Evolutionary conservation across 2,797 vertebrate species (phyloP).

Genomic region (Rhodeus uyekii): DNA sequence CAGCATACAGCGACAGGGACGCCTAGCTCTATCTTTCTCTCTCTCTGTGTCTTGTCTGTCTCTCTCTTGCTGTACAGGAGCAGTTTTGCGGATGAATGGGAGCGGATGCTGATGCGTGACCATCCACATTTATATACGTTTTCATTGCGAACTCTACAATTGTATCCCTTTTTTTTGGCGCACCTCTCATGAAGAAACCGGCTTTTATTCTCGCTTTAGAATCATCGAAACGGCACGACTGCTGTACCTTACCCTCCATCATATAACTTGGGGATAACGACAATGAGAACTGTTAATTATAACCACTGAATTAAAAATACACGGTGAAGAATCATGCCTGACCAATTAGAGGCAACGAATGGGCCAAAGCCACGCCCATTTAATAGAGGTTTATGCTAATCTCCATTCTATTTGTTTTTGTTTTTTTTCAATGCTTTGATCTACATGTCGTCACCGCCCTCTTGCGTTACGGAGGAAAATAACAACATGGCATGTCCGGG

Average conservation of each 20-base stretch:
- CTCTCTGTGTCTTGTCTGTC: too few species aligned
- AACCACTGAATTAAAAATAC: background rate
- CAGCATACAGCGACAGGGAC: slow-evolving; percentile 78
- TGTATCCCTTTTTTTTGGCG: slow-evolving; percentile 46
- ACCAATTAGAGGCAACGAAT: background rate
- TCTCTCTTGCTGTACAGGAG: slow-evolving; percentile 17
- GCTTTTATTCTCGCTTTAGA: slow-evolving; percentile 75
- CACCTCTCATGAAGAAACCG: slow-evolving; percentile 72
- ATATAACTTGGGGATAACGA: background rate
- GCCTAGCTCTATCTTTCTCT: too few species aligned
- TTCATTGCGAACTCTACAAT: slow-evolving; percentile 31
- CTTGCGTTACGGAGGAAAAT: slow-evolving; percentile 17
- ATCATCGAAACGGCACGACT: slow-evolving; percentile 73
- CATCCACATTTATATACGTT: background rate
- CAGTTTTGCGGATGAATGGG: slow-evolving; percentile 27
- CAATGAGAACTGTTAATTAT: background rate
- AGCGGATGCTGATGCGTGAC: slow-evolving; percentile 24
- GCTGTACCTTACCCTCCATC: slow-evolving; percentile 50
- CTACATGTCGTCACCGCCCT: background rate
- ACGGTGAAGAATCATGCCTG: background rate
- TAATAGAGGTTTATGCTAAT: background rate
- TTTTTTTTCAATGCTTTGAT: background rate
- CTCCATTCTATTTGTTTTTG: background rate
- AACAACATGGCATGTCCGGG: background rate
- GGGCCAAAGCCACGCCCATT: slow-evolving; percentile 22